phyloP scores from a whole-genome alignment of 1,140 invertebrate species.

The Campoletis sonorensis region DNA sequence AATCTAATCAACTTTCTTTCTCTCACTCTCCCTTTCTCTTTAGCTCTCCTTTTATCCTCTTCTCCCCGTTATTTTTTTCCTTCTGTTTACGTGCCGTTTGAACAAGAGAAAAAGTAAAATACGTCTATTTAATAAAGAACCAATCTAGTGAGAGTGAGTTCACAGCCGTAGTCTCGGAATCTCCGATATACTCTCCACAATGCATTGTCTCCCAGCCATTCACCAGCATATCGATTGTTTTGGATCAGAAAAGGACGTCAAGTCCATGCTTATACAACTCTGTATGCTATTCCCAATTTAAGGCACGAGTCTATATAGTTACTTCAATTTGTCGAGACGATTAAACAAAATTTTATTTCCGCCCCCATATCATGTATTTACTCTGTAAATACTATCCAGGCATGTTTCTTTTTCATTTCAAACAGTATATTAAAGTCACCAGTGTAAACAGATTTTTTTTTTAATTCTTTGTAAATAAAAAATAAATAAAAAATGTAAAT shows the following conservation, averaged over 20 bases:
- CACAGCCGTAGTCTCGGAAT: slow-evolving; percentile 13
- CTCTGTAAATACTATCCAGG: no score
- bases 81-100: not conserved
- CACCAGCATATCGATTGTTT: not conserved
- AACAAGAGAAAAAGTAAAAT: not conserved
- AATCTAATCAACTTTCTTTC: not conserved
- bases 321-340: not conserved
- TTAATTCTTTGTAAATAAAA: no score
- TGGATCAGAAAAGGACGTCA: not conserved
- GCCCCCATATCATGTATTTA: not conserved
- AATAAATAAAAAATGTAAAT: no score
- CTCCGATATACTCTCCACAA: slow-evolving; percentile 10
- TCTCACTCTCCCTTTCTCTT: not conserved
- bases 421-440: not conserved
- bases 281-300: not conserved
- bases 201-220: not conserved
- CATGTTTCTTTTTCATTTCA: not conserved
- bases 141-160: slow-evolving; percentile 15
- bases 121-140: slow-evolving; percentile 9
- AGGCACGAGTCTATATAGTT: not conserved
- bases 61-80: no score
- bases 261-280: not conserved
- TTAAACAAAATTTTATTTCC: slow-evolving; percentile 1
- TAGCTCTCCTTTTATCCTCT: not conserved
- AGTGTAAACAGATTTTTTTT: no score